These are phyloP conservation scores for Chaitophorus viminalis DNA, from an alignment of 2,888 invertebrate genomes.

Conservation along the genomic window DNA sequence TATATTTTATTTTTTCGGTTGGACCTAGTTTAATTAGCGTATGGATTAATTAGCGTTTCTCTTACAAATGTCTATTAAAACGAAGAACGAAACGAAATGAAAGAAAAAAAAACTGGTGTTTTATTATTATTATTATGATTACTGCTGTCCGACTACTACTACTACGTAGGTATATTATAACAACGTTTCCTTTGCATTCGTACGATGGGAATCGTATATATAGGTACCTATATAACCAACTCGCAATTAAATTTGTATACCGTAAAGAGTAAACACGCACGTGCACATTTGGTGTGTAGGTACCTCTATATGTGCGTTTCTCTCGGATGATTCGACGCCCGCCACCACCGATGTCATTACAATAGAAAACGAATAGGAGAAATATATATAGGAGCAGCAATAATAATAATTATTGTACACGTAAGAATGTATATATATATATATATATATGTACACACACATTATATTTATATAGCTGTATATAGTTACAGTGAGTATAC, in stretches of 20 bases:
- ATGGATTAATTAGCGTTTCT: conserved; percentile 53
- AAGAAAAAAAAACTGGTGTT: conserved; percentile 33
- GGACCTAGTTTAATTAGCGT: conserved; percentile 41
- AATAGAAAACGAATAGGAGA: conserved; percentile 25
- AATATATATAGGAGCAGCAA: not conserved
- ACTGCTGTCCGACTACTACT: conserved; percentile 22
- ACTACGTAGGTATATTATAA: not conserved
- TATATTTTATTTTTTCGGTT: not conserved
- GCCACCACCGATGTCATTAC: conserved; percentile 45
- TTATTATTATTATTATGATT: conserved; percentile 24
- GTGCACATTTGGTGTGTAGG: not conserved
- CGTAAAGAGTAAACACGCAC: conserved; percentile 41
- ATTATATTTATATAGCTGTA: not conserved
- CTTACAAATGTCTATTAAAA: conserved; percentile 31
- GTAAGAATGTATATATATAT: too few species aligned
- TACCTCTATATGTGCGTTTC: not conserved
- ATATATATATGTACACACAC: not conserved
- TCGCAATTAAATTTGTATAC: conserved; percentile 56
- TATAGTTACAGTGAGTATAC: not conserved
- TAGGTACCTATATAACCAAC: too few species aligned
- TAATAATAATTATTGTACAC: conserved; percentile 31
- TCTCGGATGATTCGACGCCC: conserved; percentile 3
- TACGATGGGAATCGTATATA: conserved; percentile 47
- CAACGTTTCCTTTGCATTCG: conserved; percentile 37
- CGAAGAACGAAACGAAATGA: conserved; percentile 18